phyloP scores from a whole-genome alignment of 2,888 invertebrate genomes.

The Parasteatoda lunata region DNA sequence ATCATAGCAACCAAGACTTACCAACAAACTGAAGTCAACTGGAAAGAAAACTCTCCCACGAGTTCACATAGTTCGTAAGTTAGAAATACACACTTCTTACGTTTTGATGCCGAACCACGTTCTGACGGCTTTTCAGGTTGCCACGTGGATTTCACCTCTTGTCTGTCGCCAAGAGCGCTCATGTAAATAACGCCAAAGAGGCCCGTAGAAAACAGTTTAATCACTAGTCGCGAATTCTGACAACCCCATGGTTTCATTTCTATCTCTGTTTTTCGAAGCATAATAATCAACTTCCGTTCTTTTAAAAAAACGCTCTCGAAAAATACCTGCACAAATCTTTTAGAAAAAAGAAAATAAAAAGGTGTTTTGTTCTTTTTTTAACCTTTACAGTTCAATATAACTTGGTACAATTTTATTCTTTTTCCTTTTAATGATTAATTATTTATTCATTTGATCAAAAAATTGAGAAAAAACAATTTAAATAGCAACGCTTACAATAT shows the following conservation, averaged over 20 bases:
- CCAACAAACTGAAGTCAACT: slow-evolving; percentile 15
- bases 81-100: slow-evolving; percentile 8
- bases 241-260: background rate
- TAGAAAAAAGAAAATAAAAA: background rate
- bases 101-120: slow-evolving; percentile 39
- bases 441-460: no score
- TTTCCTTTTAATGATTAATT: no score
- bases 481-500: no score
- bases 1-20: slow-evolving; percentile 36
- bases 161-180: slow-evolving; percentile 30
- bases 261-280: background rate
- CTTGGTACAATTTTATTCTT: no score
- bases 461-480: no score
- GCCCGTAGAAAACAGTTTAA: background rate
- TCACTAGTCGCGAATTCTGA: background rate
- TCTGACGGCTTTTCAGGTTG: slow-evolving; percentile 50
- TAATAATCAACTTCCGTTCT: no score
- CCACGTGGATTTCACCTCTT: slow-evolving; percentile 43
- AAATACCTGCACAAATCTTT: background rate
- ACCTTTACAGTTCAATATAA: no score
- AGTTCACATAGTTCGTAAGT: slow-evolving; percentile 30
- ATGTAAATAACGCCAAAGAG: slow-evolving; percentile 20
- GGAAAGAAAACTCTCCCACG: slow-evolving; percentile 25
- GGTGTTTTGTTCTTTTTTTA: background rate
- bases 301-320: background rate